Base-by-base conservation (phyloP, 2,797 vertebrate genomes). In the Propithecus perrieri region DNA sequence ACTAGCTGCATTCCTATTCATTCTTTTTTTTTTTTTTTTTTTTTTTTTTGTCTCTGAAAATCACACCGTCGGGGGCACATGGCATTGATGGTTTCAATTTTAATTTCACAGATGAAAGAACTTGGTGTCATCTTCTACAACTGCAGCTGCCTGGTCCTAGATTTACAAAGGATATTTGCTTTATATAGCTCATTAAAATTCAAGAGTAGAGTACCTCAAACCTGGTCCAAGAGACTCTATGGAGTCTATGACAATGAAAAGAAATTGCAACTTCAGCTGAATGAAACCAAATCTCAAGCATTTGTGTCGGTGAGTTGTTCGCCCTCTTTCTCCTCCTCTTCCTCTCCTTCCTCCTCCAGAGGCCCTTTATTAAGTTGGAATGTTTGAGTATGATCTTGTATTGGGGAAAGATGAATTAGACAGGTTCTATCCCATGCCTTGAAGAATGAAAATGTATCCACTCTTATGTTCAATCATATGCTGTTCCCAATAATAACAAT, bases 61-160 rank as follows among this genome's bases (percentile, higher is more conserved):
- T 75, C 87, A 80, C 33, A 24, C 28, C 69, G 3, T 72, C 57
- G 1, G 13, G 50, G 1, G 26, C 43, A 59, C 7, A 1, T 24
- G 41, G 26, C 14, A 8, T 50, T 98, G 93, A 98, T 71, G 67
- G 89, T 89, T 80, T 75, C 3, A 7, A 96, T 95, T 98, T 97
- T 97, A 95, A 95, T 97, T 98, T 98, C 98, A 97, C 99, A 99
- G 99, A 99, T 99, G 98, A 99, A 99, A 98, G 99, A 99, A 97
- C 99, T 99, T 71, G 99, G 99, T 0, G 95, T 99, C 98, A 97
- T 99, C 7, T 98, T 99, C 72, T 99, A 99, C 98, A 98, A 99
- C 98, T 99, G 99, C 98, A 99, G 99, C 98, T 99, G 99, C 98
- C 98, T 99, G 96, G 99, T 99, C 97, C 97, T 99, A 98, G 99